phyloP scores from a whole-genome alignment of 2,888 invertebrate species.

The Drosophila mimica region DNA sequence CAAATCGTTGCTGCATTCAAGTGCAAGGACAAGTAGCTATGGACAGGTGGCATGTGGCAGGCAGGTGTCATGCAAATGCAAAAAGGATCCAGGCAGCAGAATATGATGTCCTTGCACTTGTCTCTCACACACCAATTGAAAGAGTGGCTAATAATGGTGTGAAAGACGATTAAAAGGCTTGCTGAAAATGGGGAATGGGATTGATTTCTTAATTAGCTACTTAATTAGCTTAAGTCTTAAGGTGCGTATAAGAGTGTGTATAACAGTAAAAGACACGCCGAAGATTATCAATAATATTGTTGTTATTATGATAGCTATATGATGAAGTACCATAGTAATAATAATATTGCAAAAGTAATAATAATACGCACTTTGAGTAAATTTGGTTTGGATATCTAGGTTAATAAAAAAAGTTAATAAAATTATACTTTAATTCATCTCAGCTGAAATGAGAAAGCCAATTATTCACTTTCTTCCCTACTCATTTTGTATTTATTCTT shows the following conservation, averaged over 20 bases:
- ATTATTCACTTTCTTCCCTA: background rate
- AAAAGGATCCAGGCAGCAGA: slow-evolving; percentile 13
- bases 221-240: slow-evolving; percentile 19
- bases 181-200: background rate
- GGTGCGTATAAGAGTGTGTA: background rate
- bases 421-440: background rate
- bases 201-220: slow-evolving; percentile 19
- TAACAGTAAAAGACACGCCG: background rate
- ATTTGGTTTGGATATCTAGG: background rate
- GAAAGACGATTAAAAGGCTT: background rate
- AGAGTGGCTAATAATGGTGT: slow-evolving; percentile 11
- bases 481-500: background rate
- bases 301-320: background rate
- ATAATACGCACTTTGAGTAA: background rate
- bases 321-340: too few relatives aligned
- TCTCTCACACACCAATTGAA: slow-evolving; percentile 18
- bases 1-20: slow-evolving; percentile 64
- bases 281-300: background rate
- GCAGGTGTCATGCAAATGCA: slow-evolving; percentile 45
- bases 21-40: slow-evolving; percentile 33
- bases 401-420: background rate
- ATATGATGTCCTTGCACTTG: slow-evolving; percentile 38
- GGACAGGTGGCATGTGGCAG: slow-evolving; percentile 29
- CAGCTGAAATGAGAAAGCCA: background rate
- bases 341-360: too few relatives aligned